Base-by-base conservation (phyloP, 2,888 invertebrate genomes). In the Apodemia duryi region DNA sequence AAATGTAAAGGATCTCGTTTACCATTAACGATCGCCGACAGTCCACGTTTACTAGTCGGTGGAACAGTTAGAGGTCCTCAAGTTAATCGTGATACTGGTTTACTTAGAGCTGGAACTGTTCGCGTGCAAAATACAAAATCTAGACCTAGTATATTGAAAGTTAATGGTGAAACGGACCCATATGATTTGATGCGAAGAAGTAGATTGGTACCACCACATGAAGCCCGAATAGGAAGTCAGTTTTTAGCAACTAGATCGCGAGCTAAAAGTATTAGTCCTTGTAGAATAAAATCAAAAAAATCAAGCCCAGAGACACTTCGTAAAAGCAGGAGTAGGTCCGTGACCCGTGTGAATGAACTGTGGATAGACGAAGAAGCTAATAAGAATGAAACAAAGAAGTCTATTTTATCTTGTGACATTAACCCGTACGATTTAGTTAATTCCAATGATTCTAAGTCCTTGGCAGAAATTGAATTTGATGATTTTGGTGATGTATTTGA, bases 341-440 rank as follows among this genome's bases (percentile, higher is more conserved):
- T 91, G 1, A 89, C 88, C 72, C 85, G 92, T 64, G 88, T 88
- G 1, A 91, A 88, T 72, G 91, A 93, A 73, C 73, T 88, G 65
- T 92, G 92, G 85, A 83, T 88, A 67, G 88, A 88, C 70, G 89
- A 92, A 74, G 87, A 82, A 67, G 70, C 73, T 46, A 82, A 74
- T 65, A 70, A 75, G 62, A 81, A 74, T 70, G 86, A 88, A 41
- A 77, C 84, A 54, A 91, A 95, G 61, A 95, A 94, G 71, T 97
- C 97, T 28, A 97, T 97, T 71, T 87, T 97, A 57, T 95, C 96
- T 74, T 97, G 97, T 86, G 94, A 96, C 81, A 95, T 97, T 54
- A 97, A 97, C 84, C 96, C 97, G 3, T 97, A 97, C 80, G 95
- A 96, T 72, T 91, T 97, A 78, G 94, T 97, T 74, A 94, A 95